A percentile compares a stretch with the other conserved stretches of the same genome.
Evolutionary conservation across 2,888 invertebrate species (phyloP).

Genomic region (Halictus quadricinctus): DNA sequence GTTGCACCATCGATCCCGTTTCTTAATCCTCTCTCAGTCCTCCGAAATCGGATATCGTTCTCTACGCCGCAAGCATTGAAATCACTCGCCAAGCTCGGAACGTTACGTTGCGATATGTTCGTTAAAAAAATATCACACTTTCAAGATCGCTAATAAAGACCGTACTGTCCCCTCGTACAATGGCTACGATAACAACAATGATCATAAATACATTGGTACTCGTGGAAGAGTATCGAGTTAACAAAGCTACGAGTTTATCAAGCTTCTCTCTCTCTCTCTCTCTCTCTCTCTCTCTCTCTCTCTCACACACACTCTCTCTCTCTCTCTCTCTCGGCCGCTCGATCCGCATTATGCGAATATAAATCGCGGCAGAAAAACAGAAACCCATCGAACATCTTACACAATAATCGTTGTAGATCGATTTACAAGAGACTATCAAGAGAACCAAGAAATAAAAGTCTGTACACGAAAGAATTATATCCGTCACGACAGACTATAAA

Average conservation of each 20-base stretch:
- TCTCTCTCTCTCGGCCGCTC: slow-evolving; percentile 40
- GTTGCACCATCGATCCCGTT: slow-evolving; percentile 18
- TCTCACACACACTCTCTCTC: no score
- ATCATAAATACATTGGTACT: slow-evolving; percentile 56
- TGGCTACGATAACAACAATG: slow-evolving; percentile 62
- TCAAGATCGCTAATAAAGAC: slow-evolving; percentile 59
- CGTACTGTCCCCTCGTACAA: slow-evolving; percentile 43
- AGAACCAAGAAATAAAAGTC: neutral
- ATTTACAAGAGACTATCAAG: neutral
- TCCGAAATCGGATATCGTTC: slow-evolving; percentile 12
- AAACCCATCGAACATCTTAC: neutral
- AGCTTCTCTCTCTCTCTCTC: slow-evolving; percentile 27
- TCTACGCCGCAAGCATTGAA: slow-evolving; percentile 34
- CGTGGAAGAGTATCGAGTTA: slow-evolving; percentile 48
- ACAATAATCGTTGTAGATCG: slow-evolving; percentile 1
- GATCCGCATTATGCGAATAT: slow-evolving; percentile 48
- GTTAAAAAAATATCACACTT: slow-evolving; percentile 70
- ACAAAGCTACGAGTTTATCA: slow-evolving; percentile 65
- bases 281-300: no score
- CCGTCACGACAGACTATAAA: no score
- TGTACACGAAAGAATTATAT: neutral
- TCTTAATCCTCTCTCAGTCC: slow-evolving; percentile 55
- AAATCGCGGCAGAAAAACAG: neutral
- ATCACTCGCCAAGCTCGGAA: slow-evolving; percentile 46
- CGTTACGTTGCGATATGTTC: slow-evolving; percentile 61